These are phyloP conservation scores for Oreochromis aureus DNA, from an alignment of 2,113 vertebrate species.

Conservation along the genomic window DNA sequence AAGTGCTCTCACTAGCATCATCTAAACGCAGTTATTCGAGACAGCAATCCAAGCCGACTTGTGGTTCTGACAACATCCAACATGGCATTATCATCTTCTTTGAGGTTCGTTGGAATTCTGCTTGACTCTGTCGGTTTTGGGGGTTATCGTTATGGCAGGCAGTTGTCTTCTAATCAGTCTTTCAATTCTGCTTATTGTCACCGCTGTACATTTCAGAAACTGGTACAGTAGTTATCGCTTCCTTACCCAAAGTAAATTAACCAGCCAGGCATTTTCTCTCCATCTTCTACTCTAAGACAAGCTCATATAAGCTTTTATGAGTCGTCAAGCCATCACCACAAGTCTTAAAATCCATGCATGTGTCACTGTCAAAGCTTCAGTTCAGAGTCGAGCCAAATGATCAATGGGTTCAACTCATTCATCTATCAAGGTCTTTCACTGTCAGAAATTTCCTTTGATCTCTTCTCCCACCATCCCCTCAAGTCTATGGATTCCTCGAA, in stretches of 20 bases:
- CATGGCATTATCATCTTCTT: not conserved
- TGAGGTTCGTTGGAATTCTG: fast-evolving
- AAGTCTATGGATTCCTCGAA: not conserved
- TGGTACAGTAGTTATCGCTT: not conserved
- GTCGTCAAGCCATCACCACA: not conserved
- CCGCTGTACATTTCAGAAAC: not conserved
- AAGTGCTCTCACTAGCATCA: not conserved
- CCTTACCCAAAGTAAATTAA: not conserved
- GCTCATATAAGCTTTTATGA: not conserved
- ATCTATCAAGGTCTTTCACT: not conserved
- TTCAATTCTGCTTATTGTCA: not conserved
- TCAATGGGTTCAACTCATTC: not conserved
- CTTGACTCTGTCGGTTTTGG: not conserved
- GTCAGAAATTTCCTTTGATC: not conserved
- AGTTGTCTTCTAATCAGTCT: not conserved
- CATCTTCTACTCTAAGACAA: not conserved
- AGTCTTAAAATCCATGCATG: not conserved
- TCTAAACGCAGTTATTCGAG: not conserved
- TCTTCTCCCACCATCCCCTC: fast-evolving
- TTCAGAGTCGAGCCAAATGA: not conserved
- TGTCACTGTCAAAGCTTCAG: not conserved
- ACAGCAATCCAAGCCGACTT: not conserved
- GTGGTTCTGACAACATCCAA: not conserved
- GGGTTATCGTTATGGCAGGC: not conserved
- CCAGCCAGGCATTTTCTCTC: not conserved